Conservation (phyloP, 2,113 vertebrate genomes). For the Pedionomus torquatus region DNA sequence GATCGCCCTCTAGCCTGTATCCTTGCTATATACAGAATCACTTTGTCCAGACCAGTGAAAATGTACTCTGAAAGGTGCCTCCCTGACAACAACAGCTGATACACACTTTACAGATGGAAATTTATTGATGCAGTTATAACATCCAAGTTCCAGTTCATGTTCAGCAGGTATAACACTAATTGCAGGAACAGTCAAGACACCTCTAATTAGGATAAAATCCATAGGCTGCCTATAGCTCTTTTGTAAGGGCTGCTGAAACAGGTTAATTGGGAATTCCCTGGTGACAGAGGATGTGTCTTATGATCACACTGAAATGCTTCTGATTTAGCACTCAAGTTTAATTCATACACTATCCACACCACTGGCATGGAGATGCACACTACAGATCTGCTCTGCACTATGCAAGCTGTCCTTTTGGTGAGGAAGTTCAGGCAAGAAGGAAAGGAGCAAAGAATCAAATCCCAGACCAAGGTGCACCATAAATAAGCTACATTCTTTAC, state of each 20-base stretch:
- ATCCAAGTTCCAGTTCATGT: not conserved
- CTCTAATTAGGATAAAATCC: slow-evolving; percentile 32
- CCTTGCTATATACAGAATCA: not conserved
- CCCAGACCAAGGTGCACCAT: not conserved
- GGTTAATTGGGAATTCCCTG: slow-evolving; percentile 10
- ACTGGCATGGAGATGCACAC: not conserved
- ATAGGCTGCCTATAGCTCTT: not conserved
- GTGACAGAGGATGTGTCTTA: not conserved
- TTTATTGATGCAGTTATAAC: not conserved
- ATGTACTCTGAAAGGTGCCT: not conserved
- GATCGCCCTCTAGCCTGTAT: not conserved
- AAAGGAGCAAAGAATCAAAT: not conserved
- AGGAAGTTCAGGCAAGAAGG: not conserved
- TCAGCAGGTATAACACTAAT: not conserved
- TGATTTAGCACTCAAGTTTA: not conserved
- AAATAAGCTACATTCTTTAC: not conserved
- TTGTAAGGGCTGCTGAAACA: not conserved
- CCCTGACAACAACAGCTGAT: not conserved
- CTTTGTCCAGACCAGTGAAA: not conserved
- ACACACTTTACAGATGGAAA: not conserved
- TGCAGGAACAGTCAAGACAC: not conserved
- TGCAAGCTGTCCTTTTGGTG: not conserved
- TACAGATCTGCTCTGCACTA: not conserved
- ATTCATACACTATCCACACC: not conserved
- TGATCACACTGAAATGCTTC: not conserved